phyloP scores from a whole-genome alignment of 2,888 invertebrate genomes.

The Drosophila ustulata region DNA sequence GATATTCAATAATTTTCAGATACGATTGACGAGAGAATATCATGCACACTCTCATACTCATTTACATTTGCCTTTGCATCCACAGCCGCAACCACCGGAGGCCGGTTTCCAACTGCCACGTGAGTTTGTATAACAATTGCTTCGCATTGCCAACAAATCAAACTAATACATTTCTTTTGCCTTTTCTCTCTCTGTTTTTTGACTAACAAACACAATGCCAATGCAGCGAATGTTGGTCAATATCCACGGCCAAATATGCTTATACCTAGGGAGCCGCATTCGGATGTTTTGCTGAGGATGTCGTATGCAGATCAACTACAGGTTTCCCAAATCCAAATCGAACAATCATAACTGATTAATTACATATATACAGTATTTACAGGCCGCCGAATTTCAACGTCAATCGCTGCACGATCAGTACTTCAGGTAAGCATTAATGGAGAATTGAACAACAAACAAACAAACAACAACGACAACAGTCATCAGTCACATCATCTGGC shows the following conservation, averaged over 20 bases:
- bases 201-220: not conserved
- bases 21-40: conserved; percentile 97
- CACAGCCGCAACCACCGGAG: conserved; percentile 90
- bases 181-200: conserved; percentile 12
- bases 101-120: conserved; percentile 88
- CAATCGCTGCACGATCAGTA: conserved; percentile 85
- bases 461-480: conserved; percentile 34
- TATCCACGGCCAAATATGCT: conserved; percentile 86
- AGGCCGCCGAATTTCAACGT: conserved; percentile 85
- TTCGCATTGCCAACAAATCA: conserved; percentile 21
- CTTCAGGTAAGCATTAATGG: conserved; percentile 82
- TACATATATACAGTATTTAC: conserved; percentile 85
- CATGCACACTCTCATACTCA: conserved; percentile 97
- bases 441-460: conserved; percentile 28
- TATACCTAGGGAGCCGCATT: conserved; percentile 85
- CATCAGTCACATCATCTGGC: conserved; percentile 42
- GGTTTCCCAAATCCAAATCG: conserved; percentile 82
- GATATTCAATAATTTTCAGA: conserved; percentile 86
- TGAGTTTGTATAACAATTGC: conserved; percentile 85
- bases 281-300: conserved; percentile 85
- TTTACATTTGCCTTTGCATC: conserved; percentile 96
- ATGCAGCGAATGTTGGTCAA: conserved; percentile 85
- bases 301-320: conserved; percentile 85
- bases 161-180: conserved; percentile 34
- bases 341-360: conserved; percentile 83